Conservation (phyloP, 2,888 invertebrate species). For the Pseudeuparius sepicola region DNA sequence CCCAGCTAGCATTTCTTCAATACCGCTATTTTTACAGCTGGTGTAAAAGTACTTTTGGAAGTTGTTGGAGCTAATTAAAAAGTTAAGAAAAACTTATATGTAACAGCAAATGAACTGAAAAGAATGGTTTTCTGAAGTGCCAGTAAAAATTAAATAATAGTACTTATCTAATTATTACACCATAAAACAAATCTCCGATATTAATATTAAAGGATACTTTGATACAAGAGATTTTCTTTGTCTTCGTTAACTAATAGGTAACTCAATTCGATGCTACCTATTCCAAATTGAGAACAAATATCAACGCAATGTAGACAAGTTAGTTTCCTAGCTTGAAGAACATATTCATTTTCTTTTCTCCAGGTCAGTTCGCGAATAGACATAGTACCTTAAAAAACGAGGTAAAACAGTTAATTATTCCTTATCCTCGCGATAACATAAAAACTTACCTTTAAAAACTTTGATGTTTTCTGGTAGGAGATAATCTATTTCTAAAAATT, state of each 20-base stretch:
- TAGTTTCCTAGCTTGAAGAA: constrained; percentile 3
- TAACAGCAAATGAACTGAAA: too few species aligned
- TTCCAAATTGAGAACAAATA: not conserved
- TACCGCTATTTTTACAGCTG: too few species aligned
- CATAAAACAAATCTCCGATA: too few species aligned
- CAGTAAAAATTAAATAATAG: too few species aligned
- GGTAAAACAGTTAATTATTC: too few species aligned
- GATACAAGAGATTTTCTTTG: constrained; percentile 2
- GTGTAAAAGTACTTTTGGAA: too few species aligned
- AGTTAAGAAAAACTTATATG: constrained; percentile 4
- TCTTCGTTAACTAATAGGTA: constrained; percentile 1
- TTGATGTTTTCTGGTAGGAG: not conserved
- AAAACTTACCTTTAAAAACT: constrained; percentile 1
- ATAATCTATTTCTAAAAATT: not conserved
- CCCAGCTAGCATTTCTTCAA: too few species aligned
- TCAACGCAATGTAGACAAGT: not conserved
- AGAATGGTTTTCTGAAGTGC: too few species aligned
- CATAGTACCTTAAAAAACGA: too few species aligned
- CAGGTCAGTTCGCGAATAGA: constrained; percentile 2
- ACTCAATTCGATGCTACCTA: constrained; percentile 2
- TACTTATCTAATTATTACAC: too few species aligned
- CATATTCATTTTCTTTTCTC: not conserved
- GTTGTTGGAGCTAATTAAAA: constrained; percentile 3
- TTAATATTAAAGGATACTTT: constrained; percentile 4
- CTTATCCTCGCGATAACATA: too few species aligned